Evolutionary conservation across 1,140 invertebrate species (phyloP), one percentile per base, ranked within the genome.

Genomic region (Diabrotica virgifera): DNA sequence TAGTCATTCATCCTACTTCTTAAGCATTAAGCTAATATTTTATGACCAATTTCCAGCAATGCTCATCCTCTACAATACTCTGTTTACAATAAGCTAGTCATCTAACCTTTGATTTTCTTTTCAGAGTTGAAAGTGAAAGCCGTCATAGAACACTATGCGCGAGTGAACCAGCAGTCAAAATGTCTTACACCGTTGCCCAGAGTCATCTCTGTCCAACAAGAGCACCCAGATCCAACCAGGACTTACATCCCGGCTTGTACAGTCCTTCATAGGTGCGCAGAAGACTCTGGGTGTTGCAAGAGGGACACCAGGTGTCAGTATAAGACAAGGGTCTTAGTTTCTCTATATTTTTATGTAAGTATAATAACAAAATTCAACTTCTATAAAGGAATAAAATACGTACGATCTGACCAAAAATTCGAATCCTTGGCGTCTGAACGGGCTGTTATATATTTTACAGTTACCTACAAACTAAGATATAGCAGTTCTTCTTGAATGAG

Each of bases 271-370:
- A 84, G 86, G 64, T 92, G 90, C 72, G 85, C 86, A n/a, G 89
- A 90, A 71, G 88, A 90, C 75, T 89, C 87, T 8, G 90, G 90
- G 62, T 92, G 90, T 76, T 92, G 90, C 73, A 78, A 75, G 35
- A 81, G 82, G 11, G 84, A 86, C 63, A 75, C 79, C 5, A 79
- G 85, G 54, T 92, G 90, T 74, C 85, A 84, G 35, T 85, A 89
- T 3, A 90, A 89, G 73, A 80, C 80, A 5, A 82, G 82, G 9
- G 82, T 87, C 53, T 81, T 79, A 53, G 83, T 92, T 13, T 85
- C 88, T 62, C 81, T 90, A 12, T 85, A 85, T 70, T 91, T 92
- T 77, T 87, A 86, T 76, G 89, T 91, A 76, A 90, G 88, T 88
- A 73, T 63, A 46, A n/a, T 24, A 24, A 24, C 1, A 24, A 24